These are phyloP conservation scores for Stegophylla sp. DNA, from an alignment of 2,888 invertebrate species.

Conservation along the genomic window DNA sequence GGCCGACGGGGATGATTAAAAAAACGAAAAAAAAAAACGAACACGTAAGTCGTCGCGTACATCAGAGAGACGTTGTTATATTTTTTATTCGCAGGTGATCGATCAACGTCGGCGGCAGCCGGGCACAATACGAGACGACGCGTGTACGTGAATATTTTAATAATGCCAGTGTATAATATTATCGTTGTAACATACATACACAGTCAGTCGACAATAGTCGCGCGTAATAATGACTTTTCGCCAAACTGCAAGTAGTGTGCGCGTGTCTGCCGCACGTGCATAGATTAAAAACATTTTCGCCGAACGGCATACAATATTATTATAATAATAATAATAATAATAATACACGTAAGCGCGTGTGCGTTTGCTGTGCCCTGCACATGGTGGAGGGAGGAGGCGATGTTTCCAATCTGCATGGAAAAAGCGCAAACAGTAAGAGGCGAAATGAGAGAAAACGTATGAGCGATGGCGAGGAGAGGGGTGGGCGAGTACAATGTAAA, in stretches of 20 bases:
- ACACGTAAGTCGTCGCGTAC: background rate
- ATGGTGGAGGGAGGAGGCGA: background rate
- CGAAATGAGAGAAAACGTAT: background rate
- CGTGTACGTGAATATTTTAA: too few species aligned
- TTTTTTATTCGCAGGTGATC: background rate
- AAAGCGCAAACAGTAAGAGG: background rate
- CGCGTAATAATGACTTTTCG: slow-evolving; percentile 30
- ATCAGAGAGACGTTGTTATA: too few species aligned
- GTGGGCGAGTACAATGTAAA: slow-evolving; percentile 28
- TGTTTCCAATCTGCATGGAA: slow-evolving; percentile 21
- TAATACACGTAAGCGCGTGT: background rate
- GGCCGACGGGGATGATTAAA: background rate
- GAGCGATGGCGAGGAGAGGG: background rate
- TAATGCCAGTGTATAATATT: background rate
- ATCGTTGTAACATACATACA: background rate
- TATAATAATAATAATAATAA: too few species aligned
- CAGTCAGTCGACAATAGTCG: slow-evolving; percentile 1
- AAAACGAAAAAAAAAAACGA: background rate
- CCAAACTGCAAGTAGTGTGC: background rate
- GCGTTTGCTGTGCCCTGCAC: too few species aligned
- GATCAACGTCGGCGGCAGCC: background rate
- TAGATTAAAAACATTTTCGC: slow-evolving; percentile 43
- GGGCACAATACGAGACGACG: too few species aligned
- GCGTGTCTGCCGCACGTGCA: background rate
- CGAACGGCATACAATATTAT: too few species aligned